These are phyloP conservation scores for Thamnophis elegans DNA, from an alignment of 2,797 vertebrate species.

Conservation along the genomic window DNA sequence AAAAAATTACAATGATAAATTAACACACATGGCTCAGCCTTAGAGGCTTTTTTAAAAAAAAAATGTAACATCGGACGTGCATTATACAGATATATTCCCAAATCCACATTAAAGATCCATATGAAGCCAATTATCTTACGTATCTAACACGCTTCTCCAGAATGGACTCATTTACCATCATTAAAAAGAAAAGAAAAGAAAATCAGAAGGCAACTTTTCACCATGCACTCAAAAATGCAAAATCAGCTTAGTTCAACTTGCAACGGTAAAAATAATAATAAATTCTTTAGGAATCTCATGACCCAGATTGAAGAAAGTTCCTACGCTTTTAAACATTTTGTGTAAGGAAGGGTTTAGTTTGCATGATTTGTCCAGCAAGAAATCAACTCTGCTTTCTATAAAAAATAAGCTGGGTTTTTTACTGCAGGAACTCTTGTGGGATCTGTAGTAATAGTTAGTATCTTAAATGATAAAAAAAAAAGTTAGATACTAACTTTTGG, in stretches of 20 bases:
- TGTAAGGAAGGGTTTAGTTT: background rate
- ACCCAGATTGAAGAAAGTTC: too few species aligned
- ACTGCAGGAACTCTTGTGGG: background rate
- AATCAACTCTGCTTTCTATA: background rate
- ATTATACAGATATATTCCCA: constrained; percentile 2
- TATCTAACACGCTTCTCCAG: constrained; percentile 50
- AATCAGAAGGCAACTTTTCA: background rate
- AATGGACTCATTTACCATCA: constrained; percentile 48
- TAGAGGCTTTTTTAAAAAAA: constrained; percentile 2
- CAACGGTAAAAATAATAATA: background rate
- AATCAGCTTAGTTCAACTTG: background rate
- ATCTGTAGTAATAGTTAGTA: background rate
- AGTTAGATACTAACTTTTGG: background rate
- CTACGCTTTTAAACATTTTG: background rate
- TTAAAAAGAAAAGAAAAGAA: constrained; percentile 46
- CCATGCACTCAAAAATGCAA: background rate
- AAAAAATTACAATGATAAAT: constrained; percentile 66
- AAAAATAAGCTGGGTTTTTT: too few species aligned
- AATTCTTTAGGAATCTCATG: background rate
- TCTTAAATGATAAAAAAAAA: background rate
- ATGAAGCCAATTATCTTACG: background rate
- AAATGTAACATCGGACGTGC: background rate
- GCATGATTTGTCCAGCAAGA: background rate
- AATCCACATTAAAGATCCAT: constrained; percentile 26
- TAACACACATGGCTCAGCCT: constrained; percentile 46